Conservation (phyloP, 1,140 invertebrate genomes). For the Papilio glaucus region DNA sequence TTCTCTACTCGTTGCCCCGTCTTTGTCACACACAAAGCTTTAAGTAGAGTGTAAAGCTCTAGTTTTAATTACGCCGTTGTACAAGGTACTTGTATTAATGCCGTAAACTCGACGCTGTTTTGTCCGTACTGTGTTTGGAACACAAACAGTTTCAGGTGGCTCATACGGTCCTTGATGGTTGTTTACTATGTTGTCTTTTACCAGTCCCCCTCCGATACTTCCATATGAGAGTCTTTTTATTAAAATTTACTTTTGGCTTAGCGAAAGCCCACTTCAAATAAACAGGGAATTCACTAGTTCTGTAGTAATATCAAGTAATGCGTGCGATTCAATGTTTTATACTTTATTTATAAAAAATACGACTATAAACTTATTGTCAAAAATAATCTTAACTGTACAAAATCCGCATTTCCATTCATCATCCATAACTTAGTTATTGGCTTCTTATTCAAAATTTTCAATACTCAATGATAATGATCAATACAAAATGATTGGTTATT, state of each 20-base stretch:
- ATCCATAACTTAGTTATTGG: too few species aligned
- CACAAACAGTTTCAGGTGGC: slow-evolving; percentile 8
- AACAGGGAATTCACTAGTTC: background rate
- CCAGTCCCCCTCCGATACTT: background rate
- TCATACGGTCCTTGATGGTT: slow-evolving; percentile 7
- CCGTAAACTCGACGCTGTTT: slow-evolving; percentile 19
- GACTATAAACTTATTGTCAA: too few species aligned
- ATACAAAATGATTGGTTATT: too few species aligned
- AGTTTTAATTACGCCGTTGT: slow-evolving; percentile 26
- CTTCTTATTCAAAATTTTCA: too few species aligned
- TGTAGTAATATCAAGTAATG: background rate
- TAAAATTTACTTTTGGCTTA: slow-evolving; percentile 21
- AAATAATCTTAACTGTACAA: too few species aligned
- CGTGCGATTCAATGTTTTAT: too few species aligned
- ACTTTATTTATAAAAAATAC: too few species aligned
- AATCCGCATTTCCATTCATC: too few species aligned
- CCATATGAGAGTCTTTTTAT: slow-evolving; percentile 20
- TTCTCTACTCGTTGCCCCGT: slow-evolving; percentile 44
- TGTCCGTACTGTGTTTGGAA: background rate
- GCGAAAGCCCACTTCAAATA: background rate
- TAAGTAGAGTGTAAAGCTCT: slow-evolving; percentile 20
- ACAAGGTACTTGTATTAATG: slow-evolving; percentile 18
- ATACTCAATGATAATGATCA: too few species aligned
- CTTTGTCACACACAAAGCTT: slow-evolving; percentile 32
- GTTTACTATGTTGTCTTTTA: slow-evolving; percentile 8